phyloP scores from a whole-genome alignment of 2,113 vertebrate species.

The Corythornis madagascariensis region DNA sequence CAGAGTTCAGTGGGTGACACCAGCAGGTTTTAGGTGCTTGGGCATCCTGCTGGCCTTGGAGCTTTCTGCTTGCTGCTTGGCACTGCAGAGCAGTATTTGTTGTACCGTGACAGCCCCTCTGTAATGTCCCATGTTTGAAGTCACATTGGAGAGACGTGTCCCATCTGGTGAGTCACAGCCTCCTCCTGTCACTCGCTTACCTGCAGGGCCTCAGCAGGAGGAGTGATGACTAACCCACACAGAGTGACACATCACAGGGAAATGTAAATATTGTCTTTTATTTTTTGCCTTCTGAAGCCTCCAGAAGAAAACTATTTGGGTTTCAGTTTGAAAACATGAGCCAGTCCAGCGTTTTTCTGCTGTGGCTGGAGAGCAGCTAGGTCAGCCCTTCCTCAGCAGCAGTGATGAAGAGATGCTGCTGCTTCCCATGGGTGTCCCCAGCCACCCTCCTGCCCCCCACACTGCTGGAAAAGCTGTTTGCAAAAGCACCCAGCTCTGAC shows the following conservation, averaged over 20 bases:
- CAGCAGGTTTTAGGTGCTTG: neutral
- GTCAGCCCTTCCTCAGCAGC: neutral
- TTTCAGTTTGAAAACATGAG: neutral
- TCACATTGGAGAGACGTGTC: neutral
- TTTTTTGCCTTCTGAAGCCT: neutral
- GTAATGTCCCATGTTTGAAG: neutral
- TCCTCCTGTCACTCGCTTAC: neutral
- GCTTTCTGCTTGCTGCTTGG: neutral
- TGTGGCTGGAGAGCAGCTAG: neutral
- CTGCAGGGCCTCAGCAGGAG: neutral
- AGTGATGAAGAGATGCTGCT: neutral
- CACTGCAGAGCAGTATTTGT: fast-evolving
- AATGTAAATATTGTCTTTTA: neutral
- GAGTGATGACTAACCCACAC: neutral
- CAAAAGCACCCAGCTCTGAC: neutral
- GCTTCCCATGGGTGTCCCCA: neutral
- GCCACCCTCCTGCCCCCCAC: neutral
- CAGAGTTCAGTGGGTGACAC: neutral
- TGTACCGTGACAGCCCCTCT: neutral
- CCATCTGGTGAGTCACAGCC: slow-evolving; percentile 33
- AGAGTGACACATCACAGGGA: neutral
- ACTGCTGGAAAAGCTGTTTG: fast-evolving
- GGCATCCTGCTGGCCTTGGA: neutral
- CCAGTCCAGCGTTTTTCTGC: neutral
- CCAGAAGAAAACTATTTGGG: neutral